Percentiles rank a stretch among this genome's conserved stretches.
These are phyloP conservation scores for Thereva nobilitata DNA, from an alignment of 2,888 invertebrate species.

Conservation along the genomic window DNA sequence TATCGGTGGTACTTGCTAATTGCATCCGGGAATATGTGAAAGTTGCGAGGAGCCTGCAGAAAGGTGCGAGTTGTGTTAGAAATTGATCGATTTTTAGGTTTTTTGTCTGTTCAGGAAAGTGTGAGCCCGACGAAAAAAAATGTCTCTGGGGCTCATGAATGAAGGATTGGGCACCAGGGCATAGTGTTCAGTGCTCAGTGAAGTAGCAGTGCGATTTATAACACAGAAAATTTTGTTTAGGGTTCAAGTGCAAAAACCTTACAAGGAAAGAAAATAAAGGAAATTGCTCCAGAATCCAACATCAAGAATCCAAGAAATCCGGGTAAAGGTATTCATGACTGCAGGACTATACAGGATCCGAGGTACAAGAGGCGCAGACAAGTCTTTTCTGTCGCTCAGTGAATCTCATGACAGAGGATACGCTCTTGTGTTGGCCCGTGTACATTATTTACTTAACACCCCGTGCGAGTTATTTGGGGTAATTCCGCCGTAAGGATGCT, in stretches of 20 bases:
- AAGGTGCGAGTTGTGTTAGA: slow-evolving; percentile 27
- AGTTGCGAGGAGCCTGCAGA: slow-evolving; percentile 3
- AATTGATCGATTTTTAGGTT: slow-evolving; percentile 28
- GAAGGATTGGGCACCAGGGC: slow-evolving; percentile 8
- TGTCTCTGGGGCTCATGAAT: slow-evolving; percentile 1
- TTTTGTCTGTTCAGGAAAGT: slow-evolving; percentile 1
- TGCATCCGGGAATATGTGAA: not conserved
- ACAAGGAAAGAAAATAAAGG: no score
- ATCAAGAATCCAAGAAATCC: no score
- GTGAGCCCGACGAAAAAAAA: not conserved
- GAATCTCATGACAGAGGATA: not conserved
- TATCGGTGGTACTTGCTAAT: not conserved
- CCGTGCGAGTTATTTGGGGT: slow-evolving; percentile 16
- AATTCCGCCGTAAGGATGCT: slow-evolving; percentile 23
- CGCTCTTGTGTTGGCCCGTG: slow-evolving; percentile 2
- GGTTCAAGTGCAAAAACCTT: no score
- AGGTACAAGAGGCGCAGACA: no score
- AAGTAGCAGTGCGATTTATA: not conserved
- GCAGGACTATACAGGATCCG: no score
- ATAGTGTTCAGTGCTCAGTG: slow-evolving; percentile 18
- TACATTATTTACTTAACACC: slow-evolving; percentile 28
- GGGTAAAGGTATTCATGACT: no score
- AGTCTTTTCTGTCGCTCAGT: no score
- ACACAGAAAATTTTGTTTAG: no score
- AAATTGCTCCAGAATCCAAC: no score